These are phyloP conservation scores for Scaptomyza graminum DNA, from an alignment of 1,140 invertebrate genomes.

Conservation along the genomic window DNA sequence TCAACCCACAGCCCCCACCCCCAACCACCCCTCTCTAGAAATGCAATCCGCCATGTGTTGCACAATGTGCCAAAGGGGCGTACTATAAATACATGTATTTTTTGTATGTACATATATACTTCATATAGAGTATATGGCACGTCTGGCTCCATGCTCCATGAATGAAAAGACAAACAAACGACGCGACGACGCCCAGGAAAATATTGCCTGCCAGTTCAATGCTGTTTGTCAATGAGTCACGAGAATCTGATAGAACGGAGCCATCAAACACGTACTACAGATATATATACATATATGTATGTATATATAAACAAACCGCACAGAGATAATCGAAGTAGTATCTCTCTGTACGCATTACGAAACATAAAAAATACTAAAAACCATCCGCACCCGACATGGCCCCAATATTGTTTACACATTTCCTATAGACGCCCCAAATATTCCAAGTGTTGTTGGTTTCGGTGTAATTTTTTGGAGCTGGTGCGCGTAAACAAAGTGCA, in stretches of 20 bases:
- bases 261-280: not conserved
- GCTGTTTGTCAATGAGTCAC: slow-evolving; percentile 75
- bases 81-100: slow-evolving; percentile 22
- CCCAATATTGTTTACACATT: slow-evolving; percentile 75
- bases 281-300: slow-evolving; percentile 22
- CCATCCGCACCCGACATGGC: slow-evolving; percentile 44
- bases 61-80: slow-evolving; percentile 33
- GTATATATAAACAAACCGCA: slow-evolving; percentile 21
- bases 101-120: not conserved
- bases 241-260: slow-evolving; percentile 7
- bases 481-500: slow-evolving; percentile 58
- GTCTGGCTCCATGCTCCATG: slow-evolving; percentile 41
- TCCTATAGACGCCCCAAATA: slow-evolving; percentile 53
- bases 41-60: slow-evolving; percentile 54
- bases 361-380: slow-evolving; percentile 22
- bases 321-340: slow-evolving; percentile 18
- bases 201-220: slow-evolving; percentile 66
- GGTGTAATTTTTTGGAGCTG: slow-evolving; percentile 49
- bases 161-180: slow-evolving; percentile 30
- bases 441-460: slow-evolving; percentile 35
- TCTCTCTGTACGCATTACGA: slow-evolving; percentile 6
- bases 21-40: slow-evolving; percentile 8
- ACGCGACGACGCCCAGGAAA: slow-evolving; percentile 2
- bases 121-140: slow-evolving; percentile 45
- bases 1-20: not conserved